Evolutionary conservation across 2,113 vertebrate genomes (phyloP), one percentile per base, ranked within the genome.

Genomic region (Pitta sordida): DNA sequence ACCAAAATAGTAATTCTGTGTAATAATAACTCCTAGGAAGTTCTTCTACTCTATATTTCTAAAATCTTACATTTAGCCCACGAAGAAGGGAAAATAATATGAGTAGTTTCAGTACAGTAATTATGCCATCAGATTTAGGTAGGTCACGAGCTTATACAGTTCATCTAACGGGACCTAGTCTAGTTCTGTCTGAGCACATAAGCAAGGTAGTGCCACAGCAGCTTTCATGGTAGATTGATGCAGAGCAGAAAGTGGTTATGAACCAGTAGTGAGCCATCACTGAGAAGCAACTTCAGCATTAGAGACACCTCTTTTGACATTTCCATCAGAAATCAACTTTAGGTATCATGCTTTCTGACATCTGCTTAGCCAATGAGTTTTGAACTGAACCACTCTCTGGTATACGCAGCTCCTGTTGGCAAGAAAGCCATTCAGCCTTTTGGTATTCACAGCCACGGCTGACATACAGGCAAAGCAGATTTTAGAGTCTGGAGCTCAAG

Each of bases 401-500:
- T 68, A 13, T 29, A 32, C 0, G 2, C 7, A 37, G 20, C 81
- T 83, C 75, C 88, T 67, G 55, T 68, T 0, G 55, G 64, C 92
- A 69, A 83, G 51, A 77, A 85, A 86, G 51, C 67, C 67, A 8
- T 82, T 91, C 69, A 82, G 87, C 90, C 70, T 73, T 86, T 95
- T 0, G 2, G 29, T 85, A 85, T 76, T 91, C 87, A 41, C 75
- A 95, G 65, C 74, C 53, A 37, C 0, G 0, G 62, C 51, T 94
- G 90, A 94, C 88, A 77, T 68, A 59, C 0, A 15, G 63, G 73
- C 68, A 83, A 53, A 73, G 90, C 34, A 77, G 55, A 93, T 94
- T 95, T 96, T 74, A 65, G 94, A 94, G 51, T 91, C 88, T 93
- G 85, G 46, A 94, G 46, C 92, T 95, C 71, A 86, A 93, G 79